phyloP scores from a whole-genome alignment of 1,140 invertebrate genomes.

The Yoshiicerus persimilis region DNA sequence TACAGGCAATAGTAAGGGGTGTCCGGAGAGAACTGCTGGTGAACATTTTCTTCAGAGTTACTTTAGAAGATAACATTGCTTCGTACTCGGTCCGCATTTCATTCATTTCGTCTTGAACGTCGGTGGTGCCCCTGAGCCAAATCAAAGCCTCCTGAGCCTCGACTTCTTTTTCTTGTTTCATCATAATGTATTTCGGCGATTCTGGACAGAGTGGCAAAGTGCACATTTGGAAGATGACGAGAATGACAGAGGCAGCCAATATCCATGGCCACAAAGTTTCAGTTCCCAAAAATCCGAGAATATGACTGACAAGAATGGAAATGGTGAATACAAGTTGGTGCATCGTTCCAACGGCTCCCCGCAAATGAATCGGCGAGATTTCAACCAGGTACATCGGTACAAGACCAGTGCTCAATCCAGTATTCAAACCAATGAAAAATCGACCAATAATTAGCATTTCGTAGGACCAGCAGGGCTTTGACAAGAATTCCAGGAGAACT shows the following conservation, averaged over 20 bases:
- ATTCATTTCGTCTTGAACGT: conserved; percentile 82
- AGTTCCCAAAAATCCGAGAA: conserved; percentile 73
- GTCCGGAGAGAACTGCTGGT: conserved; percentile 70
- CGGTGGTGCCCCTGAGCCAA: conserved; percentile 72
- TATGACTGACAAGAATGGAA: conserved; percentile 78
- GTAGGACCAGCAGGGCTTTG: conserved; percentile 66
- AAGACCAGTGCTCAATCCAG: conserved; percentile 79
- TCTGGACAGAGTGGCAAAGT: conserved; percentile 85
- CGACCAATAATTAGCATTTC: conserved; percentile 77
- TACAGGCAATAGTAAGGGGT: conserved; percentile 75
- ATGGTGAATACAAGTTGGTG: conserved; percentile 89
- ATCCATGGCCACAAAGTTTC: conserved; percentile 66
- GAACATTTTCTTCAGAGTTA: conserved; percentile 71
- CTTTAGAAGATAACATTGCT: conserved; percentile 69
- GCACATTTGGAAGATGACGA: conserved; percentile 71
- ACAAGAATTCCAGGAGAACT: conserved; percentile 60
- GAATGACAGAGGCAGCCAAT: conserved; percentile 73
- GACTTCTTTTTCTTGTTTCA: conserved; percentile 71
- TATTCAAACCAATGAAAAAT: conserved; percentile 80
- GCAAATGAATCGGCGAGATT: conserved; percentile 76
- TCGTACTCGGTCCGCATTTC: conserved; percentile 81
- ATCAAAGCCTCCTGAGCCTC: conserved; percentile 73
- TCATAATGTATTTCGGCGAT: conserved; percentile 80
- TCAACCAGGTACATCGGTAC: conserved; percentile 85
- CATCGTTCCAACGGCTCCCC: conserved; percentile 71